Percentiles rank a stretch among this genome's conserved stretches.
phyloP scores from a whole-genome alignment of 2,888 invertebrate genomes.

The Thymelicus sylvestris region DNA sequence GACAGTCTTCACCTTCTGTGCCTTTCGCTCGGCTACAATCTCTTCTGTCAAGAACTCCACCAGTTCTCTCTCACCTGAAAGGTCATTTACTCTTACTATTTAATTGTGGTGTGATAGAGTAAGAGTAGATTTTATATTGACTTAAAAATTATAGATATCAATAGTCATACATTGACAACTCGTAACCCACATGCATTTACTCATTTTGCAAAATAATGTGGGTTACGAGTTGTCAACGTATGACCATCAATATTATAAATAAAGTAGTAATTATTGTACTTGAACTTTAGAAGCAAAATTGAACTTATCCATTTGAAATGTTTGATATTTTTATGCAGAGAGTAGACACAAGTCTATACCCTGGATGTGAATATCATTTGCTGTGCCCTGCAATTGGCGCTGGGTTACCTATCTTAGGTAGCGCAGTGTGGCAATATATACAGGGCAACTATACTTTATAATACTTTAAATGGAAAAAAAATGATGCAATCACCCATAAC shows the following conservation, averaged over 20 bases:
- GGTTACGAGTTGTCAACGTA: no score
- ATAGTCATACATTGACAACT: no score
- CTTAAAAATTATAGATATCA: no score
- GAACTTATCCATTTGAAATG: not conserved
- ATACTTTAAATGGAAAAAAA: no score
- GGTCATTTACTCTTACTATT: conserved; percentile 26
- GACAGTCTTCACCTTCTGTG: conserved; percentile 89
- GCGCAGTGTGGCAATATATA: conserved; percentile 10
- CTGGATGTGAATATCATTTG: conserved; percentile 45
- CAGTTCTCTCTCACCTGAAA: conserved; percentile 92
- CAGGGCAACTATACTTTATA: not conserved
- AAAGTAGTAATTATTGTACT: no score
- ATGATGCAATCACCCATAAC: no score
- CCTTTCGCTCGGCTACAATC: conserved; percentile 95
- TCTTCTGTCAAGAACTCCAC: conserved; percentile 97
- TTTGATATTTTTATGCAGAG: conserved; percentile 42
- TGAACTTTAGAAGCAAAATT: no score
- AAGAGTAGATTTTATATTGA: no score
- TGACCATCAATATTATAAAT: no score
- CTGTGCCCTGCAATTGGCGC: conserved; percentile 51
- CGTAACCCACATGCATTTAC: no score
- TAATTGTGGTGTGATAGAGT: no score
- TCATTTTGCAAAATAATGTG: no score
- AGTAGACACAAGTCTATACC: conserved; percentile 26
- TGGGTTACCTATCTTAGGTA: conserved; percentile 34